Evolutionary conservation across 1,140 invertebrate genomes (phyloP), one percentile per base, ranked within the genome.

Genomic region (Physella acuta): DNA sequence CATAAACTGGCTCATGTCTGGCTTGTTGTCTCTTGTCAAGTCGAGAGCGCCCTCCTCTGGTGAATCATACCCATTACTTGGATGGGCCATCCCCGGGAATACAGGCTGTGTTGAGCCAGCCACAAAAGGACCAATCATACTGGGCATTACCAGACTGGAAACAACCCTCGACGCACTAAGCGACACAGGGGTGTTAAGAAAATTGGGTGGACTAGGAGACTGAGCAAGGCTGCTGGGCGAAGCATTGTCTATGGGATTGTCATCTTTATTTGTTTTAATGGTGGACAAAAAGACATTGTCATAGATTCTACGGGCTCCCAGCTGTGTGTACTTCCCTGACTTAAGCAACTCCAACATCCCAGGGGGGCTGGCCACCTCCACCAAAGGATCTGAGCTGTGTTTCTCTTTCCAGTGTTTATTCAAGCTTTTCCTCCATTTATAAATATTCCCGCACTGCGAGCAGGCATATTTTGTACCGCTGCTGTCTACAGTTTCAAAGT

Each of bases 321-420:
- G 34, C 59, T 71, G 70, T 17, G 71, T 71, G 55, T 75, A 71
- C 37, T 72, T 72, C n/a, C 69, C 64, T 28, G 71, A 72, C 30
- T 75, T 74, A 14, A 74, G 52, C 20, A 73, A 66, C 33, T 71
- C 68, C 49, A 69, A 34, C 70, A 71, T 65, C 20, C 71, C 71
- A 56, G 77, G 74, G 0, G 78, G 78, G 36, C 72, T 75, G 66
- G 77, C 74, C 26, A 71, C 74, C 3, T 73, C 60, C 64, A 80
- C 81, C 8, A 77, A 73, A 3, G 76, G 71, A 53, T 82, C 79
- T 20, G 74, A 76, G 68, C 73, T 77, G 73, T 85, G 84, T 63
- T 85, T 85, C 63, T 85, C 84, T 75, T 85, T 85, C 84, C 84
- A 85, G 70, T 85, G 84, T 73, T 85, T 85, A 71, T 85, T 85